These are phyloP conservation scores for Tineola bisselliella DNA, from an alignment of 2,888 invertebrate genomes.

Conservation along the genomic window DNA sequence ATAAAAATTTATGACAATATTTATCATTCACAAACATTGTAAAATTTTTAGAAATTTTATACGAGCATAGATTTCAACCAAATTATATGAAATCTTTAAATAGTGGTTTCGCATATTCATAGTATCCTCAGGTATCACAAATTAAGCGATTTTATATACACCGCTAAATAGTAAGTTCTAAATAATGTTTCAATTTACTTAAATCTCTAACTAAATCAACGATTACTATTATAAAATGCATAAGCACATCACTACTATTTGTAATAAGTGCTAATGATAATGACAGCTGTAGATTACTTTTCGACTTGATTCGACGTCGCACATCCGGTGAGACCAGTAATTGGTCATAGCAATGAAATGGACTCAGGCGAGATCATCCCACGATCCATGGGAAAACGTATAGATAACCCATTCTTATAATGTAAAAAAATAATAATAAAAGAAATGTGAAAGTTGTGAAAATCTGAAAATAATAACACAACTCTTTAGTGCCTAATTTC, in stretches of 20 bases:
- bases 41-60: too few relatives aligned
- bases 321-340: constrained; percentile 41
- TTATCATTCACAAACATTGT: too few relatives aligned
- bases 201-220: too few relatives aligned
- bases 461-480: constrained; percentile 3
- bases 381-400: constrained; percentile 33
- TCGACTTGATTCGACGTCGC: constrained; percentile 35
- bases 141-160: too few relatives aligned
- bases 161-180: too few relatives aligned
- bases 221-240: background rate
- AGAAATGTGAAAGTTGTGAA: background rate
- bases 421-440: background rate
- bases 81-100: too few relatives aligned
- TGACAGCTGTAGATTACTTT: constrained; percentile 44
- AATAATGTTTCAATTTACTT: too few relatives aligned
- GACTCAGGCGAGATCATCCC: constrained; percentile 27
- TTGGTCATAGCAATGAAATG: constrained; percentile 39
- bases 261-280: constrained; percentile 26
- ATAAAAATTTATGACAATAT: background rate
- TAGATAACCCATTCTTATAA: constrained; percentile 4
- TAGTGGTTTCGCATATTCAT: too few relatives aligned
- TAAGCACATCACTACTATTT: constrained; percentile 1
- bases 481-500: background rate
- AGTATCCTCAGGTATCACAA: too few relatives aligned
- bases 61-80: too few relatives aligned